phyloP scores from a whole-genome alignment of 2,888 invertebrate genomes.

The Ectemnius cavifrons region DNA sequence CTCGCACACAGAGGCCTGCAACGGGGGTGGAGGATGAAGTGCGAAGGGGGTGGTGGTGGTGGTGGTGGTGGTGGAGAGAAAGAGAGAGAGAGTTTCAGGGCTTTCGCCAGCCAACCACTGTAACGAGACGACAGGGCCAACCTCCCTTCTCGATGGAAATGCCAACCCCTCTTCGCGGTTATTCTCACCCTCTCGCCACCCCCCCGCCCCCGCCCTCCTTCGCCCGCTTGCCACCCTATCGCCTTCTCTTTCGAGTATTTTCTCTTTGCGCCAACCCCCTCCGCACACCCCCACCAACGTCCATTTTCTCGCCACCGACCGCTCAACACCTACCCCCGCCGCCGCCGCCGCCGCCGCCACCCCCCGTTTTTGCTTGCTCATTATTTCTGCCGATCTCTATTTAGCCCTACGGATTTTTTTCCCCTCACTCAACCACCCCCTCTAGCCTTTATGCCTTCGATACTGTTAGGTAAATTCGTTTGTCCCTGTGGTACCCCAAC shows the following conservation, averaged over 20 bases:
- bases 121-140: constrained; percentile 76
- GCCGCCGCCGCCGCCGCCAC: background rate
- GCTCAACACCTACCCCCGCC: constrained; percentile 18
- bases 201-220: too few relatives aligned
- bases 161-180: constrained; percentile 66
- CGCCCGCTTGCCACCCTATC: too few relatives aligned
- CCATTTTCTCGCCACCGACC: constrained; percentile 20
- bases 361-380: constrained; percentile 19
- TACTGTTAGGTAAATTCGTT: too few relatives aligned
- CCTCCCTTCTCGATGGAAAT: constrained; percentile 69
- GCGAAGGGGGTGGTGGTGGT: too few relatives aligned
- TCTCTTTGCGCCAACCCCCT: constrained; percentile 24
- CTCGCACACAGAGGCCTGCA: constrained; percentile 15
- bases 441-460: too few relatives aligned
- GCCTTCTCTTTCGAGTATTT: constrained; percentile 9
- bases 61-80: too few relatives aligned
- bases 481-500: too few relatives aligned
- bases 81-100: constrained; percentile 6
- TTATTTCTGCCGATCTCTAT: constrained; percentile 21
- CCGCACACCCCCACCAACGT: constrained; percentile 21
- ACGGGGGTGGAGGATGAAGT: too few relatives aligned
- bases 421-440: too few relatives aligned
- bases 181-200: constrained; percentile 30
- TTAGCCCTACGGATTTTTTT: constrained; percentile 5
- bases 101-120: constrained; percentile 71